Conservation (phyloP, 2,113 vertebrate species). For the Gambusia affinis region DNA sequence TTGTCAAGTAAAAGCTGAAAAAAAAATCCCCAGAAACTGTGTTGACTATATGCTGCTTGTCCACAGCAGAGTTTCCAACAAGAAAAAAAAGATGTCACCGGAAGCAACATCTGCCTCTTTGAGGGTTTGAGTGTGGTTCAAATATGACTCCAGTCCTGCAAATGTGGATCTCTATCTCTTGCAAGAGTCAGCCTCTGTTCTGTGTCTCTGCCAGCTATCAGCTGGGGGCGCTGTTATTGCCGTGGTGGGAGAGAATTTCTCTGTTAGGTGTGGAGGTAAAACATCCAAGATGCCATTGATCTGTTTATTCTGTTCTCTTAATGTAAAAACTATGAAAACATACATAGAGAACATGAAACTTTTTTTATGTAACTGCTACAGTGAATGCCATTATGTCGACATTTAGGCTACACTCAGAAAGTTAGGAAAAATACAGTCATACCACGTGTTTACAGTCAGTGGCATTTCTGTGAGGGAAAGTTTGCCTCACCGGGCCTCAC, state of each 20-base stretch:
- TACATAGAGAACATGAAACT: not conserved
- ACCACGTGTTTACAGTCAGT: conserved; percentile 34
- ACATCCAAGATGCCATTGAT: not conserved
- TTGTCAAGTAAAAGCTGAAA: too few species aligned
- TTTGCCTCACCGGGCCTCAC: conserved; percentile 45
- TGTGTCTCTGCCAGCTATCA: conserved; percentile 3
- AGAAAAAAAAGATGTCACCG: not conserved
- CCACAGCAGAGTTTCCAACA: not conserved
- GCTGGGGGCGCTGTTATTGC: conserved; percentile 38
- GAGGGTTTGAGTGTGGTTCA: not conserved
- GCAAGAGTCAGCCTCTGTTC: not conserved
- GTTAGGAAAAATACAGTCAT: conserved; percentile 57
- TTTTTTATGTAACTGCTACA: conserved; percentile 3
- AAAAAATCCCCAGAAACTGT: not conserved
- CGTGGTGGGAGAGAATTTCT: not conserved
- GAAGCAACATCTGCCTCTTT: not conserved
- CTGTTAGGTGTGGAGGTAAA: not conserved
- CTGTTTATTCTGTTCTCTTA: not conserved
- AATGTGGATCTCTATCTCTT: not conserved
- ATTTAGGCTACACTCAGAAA: conserved; percentile 20
- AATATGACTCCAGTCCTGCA: not conserved
- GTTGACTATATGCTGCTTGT: not conserved
- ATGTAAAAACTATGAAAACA: not conserved
- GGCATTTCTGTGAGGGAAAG: conserved; percentile 46
- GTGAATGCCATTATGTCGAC: conserved; percentile 47